Percentiles rank a stretch among this genome's conserved stretches.
These are phyloP conservation scores for Guaruba guarouba DNA, from an alignment of 2,113 vertebrate species.

Conservation along the genomic window DNA sequence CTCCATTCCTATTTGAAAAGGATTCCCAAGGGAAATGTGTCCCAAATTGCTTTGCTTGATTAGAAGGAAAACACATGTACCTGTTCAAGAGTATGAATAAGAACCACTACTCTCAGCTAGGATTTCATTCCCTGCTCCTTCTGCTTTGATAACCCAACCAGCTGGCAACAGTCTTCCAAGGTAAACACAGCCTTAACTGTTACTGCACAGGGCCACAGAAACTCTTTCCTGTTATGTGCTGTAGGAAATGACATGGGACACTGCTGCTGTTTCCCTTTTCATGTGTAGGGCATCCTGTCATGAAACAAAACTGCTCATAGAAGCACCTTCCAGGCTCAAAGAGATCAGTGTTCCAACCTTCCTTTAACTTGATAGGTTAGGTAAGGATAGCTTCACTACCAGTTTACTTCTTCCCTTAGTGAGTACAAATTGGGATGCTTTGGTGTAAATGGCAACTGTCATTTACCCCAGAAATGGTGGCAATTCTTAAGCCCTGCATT, in stretches of 20 bases:
- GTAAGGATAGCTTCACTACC: neutral
- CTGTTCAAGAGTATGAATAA: neutral
- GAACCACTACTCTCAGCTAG: neutral
- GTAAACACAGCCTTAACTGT: neutral
- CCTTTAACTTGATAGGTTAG: neutral
- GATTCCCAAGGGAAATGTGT: neutral
- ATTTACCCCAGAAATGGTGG: neutral
- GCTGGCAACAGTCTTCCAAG: neutral
- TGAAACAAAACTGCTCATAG: neutral
- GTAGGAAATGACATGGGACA: neutral
- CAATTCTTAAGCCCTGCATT: neutral
- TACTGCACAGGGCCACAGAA: neutral
- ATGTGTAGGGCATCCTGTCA: neutral
- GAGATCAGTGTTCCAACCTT: neutral
- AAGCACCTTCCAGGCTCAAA: neutral
- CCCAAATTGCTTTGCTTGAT: neutral
- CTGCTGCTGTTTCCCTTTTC: neutral
- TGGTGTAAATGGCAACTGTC: neutral
- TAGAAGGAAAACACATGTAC: neutral
- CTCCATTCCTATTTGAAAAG: neutral
- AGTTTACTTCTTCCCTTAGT: neutral
- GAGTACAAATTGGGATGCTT: neutral
- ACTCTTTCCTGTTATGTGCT: neutral
- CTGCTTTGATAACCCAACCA: neutral
- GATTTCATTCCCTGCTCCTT: neutral